A percentile compares a stretch with the other conserved stretches of the same genome.
phyloP scores from a whole-genome alignment of 2,888 invertebrate genomes.

The Nomada lathburiana region DNA sequence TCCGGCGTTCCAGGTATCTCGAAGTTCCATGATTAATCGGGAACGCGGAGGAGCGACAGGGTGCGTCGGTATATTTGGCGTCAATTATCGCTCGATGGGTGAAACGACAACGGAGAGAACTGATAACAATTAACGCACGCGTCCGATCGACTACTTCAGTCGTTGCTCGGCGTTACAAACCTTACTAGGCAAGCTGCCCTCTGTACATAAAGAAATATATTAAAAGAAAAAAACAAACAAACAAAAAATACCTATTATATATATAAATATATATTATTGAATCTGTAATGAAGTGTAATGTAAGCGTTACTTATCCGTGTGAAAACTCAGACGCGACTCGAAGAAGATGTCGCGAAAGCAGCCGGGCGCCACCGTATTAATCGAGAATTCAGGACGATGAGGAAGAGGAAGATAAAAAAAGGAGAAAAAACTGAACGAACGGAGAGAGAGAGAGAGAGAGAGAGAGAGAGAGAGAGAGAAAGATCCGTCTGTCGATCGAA shows the following conservation, averaged over 20 bases:
- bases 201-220: constrained; percentile 79
- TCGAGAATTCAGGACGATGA: constrained; percentile 36
- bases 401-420: neutral
- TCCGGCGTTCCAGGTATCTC: neutral
- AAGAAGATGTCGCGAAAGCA: constrained; percentile 45
- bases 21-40: neutral
- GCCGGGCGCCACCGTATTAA: constrained; percentile 71
- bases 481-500: constrained; percentile 32
- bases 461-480: neutral
- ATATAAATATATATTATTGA: constrained; percentile 77
- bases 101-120: neutral
- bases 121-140: constrained; percentile 13
- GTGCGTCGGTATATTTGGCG: constrained; percentile 59
- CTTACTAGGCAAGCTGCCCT: constrained; percentile 80
- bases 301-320: constrained; percentile 81
- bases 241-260: constrained; percentile 53
- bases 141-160: constrained; percentile 56
- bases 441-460: neutral
- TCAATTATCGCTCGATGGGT: constrained; percentile 62
- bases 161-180: constrained; percentile 61
- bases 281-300: constrained; percentile 82
- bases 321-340: constrained; percentile 69
- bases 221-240: constrained; percentile 26
- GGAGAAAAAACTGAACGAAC: neutral
- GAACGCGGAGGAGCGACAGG: neutral